A percentile compares a stretch with the other conserved stretches of the same genome.
These are phyloP conservation scores for Luffia ferchaultella DNA, from an alignment of 2,888 invertebrate species.

Conservation along the genomic window DNA sequence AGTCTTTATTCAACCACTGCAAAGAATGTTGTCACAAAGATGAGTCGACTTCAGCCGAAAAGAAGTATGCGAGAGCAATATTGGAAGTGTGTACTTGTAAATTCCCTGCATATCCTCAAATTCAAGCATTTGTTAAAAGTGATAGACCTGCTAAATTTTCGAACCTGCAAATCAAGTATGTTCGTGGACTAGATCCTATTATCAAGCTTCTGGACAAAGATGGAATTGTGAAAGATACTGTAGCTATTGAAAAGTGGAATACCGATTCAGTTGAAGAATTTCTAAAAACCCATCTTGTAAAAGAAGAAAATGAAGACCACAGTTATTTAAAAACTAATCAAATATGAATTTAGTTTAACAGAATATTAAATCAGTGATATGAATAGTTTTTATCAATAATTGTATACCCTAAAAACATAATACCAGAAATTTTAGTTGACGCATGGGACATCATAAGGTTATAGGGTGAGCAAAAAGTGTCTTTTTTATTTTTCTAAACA, in stretches of 20 bases:
- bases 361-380: not conserved
- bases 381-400: no score
- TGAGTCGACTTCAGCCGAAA: constrained; percentile 69
- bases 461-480: no score
- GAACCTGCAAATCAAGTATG: constrained; percentile 91
- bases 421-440: no score
- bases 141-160: constrained; percentile 89
- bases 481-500: no score
- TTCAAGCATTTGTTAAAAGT: constrained; percentile 97
- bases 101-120: constrained; percentile 97
- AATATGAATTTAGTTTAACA: constrained; percentile 38
- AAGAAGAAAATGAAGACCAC: constrained; percentile 56
- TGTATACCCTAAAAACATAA: no score
- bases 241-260: constrained; percentile 98
- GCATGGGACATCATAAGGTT: no score
- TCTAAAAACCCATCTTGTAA: constrained; percentile 84
- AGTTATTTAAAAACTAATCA: constrained; percentile 70
- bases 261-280: constrained; percentile 98
- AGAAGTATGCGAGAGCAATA: constrained; percentile 89
- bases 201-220: constrained; percentile 89
- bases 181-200: constrained; percentile 92
- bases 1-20: constrained; percentile 73
- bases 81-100: constrained; percentile 98
- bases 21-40: constrained; percentile 84
- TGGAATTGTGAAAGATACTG: constrained; percentile 83